Evolutionary conservation across 2,888 invertebrate species (phyloP).

Genomic region (Norana najaformis): DNA sequence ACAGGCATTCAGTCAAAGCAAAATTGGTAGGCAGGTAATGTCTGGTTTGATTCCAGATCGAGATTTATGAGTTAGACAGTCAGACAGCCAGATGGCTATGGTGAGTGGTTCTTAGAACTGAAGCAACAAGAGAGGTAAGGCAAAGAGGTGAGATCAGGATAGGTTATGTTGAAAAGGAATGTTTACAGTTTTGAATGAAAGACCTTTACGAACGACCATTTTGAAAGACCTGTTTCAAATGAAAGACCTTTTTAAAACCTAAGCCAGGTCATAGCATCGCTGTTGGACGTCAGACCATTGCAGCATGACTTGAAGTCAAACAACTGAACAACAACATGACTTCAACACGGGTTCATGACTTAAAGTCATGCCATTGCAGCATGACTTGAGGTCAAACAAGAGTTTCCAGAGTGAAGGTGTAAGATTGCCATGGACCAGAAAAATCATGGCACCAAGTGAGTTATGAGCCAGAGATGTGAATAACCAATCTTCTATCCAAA

Average conservation of each 20-base stretch:
- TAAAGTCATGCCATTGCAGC: not conserved
- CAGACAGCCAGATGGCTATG: not conserved
- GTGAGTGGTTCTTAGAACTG: not conserved
- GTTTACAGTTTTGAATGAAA: too few species aligned
- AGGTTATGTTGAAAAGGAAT: too few species aligned
- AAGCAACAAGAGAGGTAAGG: not conserved
- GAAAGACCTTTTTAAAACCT: not conserved
- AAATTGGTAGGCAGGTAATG: not conserved
- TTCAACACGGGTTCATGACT: too few species aligned
- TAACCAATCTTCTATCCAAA: too few species aligned
- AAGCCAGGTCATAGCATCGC: not conserved
- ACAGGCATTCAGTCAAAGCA: too few species aligned
- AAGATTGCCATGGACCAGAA: not conserved
- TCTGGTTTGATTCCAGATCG: not conserved
- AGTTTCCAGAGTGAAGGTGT: not conserved
- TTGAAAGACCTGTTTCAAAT: not conserved
- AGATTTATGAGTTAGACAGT: too few species aligned
- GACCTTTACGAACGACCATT: too few species aligned
- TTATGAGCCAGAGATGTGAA: too few species aligned
- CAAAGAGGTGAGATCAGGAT: not conserved
- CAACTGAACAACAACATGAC: not conserved
- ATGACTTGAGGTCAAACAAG: not conserved
- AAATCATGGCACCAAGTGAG: too few species aligned
- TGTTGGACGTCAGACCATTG: not conserved
- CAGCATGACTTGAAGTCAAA: not conserved